phyloP scores from a whole-genome alignment of 2,888 invertebrate genomes.

The Octodonta nipae region DNA sequence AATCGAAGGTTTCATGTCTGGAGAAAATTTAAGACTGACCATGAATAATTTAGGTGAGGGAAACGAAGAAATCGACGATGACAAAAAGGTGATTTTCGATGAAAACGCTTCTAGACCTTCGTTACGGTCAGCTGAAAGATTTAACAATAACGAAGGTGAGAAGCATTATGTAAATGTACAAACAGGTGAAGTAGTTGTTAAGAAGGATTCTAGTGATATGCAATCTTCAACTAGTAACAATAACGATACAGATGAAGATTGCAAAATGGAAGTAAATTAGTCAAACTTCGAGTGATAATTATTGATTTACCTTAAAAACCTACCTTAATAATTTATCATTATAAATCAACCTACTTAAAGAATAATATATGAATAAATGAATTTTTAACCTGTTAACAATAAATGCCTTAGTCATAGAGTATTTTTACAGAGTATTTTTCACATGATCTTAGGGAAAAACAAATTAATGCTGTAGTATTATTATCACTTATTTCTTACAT shows the following conservation, averaged over 20 bases:
- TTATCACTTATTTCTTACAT: slow-evolving; percentile 17
- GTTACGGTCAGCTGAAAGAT: too few relatives aligned
- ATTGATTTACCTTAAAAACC: too few relatives aligned
- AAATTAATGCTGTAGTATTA: slow-evolving; percentile 21
- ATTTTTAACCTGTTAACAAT: slow-evolving; percentile 22
- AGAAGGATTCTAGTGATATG: slow-evolving; percentile 21
- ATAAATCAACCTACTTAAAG: slow-evolving; percentile 18
- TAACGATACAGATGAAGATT: slow-evolving; percentile 10
- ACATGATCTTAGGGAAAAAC: slow-evolving; percentile 23
- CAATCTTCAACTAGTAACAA: too few relatives aligned
- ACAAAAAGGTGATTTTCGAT: slow-evolving; percentile 24
- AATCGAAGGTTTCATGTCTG: slow-evolving; percentile 48
- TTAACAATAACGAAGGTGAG: slow-evolving; percentile 32
- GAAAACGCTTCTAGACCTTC: slow-evolving; percentile 20
- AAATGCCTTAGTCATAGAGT: slow-evolving; percentile 32
- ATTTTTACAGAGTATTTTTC: slow-evolving; percentile 37
- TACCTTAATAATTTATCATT: slow-evolving; percentile 17
- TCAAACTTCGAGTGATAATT: slow-evolving; percentile 32
- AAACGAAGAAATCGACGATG: slow-evolving; percentile 18
- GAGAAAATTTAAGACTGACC: slow-evolving; percentile 45
- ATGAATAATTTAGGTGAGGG: slow-evolving; percentile 39
- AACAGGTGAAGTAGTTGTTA: slow-evolving; percentile 31
- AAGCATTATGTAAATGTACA: slow-evolving; percentile 32
- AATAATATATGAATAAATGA: slow-evolving; percentile 14
- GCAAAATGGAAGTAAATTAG: slow-evolving; percentile 26